Percentiles rank a stretch among this genome's conserved stretches.
These are phyloP conservation scores for Menidia beryllina DNA, from an alignment of 2,113 vertebrate genomes.

Conservation along the genomic window DNA sequence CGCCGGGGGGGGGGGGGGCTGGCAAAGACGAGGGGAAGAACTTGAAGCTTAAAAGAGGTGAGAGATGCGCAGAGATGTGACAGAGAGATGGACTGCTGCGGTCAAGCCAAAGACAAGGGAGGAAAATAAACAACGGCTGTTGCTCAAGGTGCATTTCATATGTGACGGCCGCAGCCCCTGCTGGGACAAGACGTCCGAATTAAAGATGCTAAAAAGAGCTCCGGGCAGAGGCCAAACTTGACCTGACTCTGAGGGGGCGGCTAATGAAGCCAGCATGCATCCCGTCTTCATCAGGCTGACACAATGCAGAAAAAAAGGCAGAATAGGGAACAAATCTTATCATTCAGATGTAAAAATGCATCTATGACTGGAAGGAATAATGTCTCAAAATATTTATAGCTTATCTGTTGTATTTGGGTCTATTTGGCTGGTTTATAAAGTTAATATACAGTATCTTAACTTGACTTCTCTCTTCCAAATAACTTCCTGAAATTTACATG, in stretches of 20 bases:
- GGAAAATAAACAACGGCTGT: not conserved
- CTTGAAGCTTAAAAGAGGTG: constrained; percentile 1
- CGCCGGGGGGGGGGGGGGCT: not conserved
- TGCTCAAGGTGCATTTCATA: not conserved
- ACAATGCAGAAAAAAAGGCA: too few species aligned
- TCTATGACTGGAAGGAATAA: too few species aligned
- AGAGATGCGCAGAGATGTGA: not conserved
- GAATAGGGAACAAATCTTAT: too few species aligned
- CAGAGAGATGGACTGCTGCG: not conserved
- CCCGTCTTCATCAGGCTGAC: too few species aligned
- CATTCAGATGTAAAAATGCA: too few species aligned
- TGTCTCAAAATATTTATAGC: too few species aligned
- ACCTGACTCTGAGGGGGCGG: not conserved
- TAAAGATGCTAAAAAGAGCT: constrained; percentile 7
- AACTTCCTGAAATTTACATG: too few species aligned
- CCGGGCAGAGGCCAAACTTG: constrained; percentile 5
- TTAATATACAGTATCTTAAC: too few species aligned
- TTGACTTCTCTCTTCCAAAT: too few species aligned
- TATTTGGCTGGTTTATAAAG: too few species aligned
- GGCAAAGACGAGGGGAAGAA: constrained; percentile 22
- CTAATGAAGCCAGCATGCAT: constrained; percentile 24
- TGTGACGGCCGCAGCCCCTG: constrained; percentile 16
- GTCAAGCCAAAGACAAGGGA: not conserved
- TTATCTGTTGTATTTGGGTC: too few species aligned
- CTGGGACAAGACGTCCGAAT: not conserved